phyloP scores from a whole-genome alignment of 92 coral and sea anemone genomes.

The Parazoanthus swiftii region DNA sequence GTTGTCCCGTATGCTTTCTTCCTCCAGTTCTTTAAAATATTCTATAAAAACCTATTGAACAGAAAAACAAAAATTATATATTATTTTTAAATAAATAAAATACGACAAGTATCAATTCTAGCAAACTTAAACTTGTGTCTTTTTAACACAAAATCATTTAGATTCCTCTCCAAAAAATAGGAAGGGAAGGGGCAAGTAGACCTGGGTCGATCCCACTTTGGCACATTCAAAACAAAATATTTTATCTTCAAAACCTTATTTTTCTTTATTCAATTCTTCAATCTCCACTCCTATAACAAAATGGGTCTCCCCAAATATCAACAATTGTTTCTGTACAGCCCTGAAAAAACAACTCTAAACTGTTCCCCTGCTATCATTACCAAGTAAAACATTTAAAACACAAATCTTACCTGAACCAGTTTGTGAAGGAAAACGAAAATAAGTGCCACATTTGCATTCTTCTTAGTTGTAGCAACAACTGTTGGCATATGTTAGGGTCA shows the following conservation, averaged over 20 bases:
- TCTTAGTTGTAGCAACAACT: conserved; percentile 93
- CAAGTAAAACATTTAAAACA: background rate
- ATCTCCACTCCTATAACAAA: too few species aligned
- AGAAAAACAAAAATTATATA: background rate
- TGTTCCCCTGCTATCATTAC: background rate
- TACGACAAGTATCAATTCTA: background rate
- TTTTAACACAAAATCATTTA: too few species aligned
- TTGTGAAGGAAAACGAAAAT: conserved; percentile 94
- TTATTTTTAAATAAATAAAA: background rate
- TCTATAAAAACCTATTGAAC: conserved; percentile 79
- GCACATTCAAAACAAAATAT: too few species aligned
- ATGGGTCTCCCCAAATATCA: too few species aligned
- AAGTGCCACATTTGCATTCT: conserved; percentile 99
- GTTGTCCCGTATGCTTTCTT: conserved; percentile 97
- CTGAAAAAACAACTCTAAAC: background rate
- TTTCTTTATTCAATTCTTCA: too few species aligned
- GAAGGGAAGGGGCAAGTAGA: too few species aligned
- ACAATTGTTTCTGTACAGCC: too few species aligned
- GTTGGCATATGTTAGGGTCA: conserved; percentile 23
- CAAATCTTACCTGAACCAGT: conserved; percentile 80
- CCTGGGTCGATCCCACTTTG: too few species aligned
- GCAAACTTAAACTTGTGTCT: background rate
- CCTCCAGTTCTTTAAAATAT: conserved; percentile 96
- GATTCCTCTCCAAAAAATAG: too few species aligned
- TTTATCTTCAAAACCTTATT: too few species aligned